Evolutionary conservation across 2,888 invertebrate species (phyloP).

Genomic region (Odiellus spinosus): DNA sequence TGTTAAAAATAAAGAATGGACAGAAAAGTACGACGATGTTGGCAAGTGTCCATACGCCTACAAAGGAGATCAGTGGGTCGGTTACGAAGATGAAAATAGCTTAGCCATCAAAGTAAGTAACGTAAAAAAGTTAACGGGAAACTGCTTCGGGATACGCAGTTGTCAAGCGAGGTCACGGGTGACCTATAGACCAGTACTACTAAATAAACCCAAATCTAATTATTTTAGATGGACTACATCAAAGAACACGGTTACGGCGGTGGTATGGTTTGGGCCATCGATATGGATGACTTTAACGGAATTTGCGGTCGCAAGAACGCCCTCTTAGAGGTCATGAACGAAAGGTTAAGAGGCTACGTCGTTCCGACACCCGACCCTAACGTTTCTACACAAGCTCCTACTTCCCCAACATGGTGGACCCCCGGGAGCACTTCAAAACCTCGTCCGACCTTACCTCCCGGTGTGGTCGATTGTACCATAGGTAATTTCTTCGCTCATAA

Average conservation of each 20-base stretch:
- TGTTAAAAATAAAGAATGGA: slow-evolving; percentile 9
- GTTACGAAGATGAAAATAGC: slow-evolving; percentile 17
- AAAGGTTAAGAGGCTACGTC: slow-evolving; percentile 51
- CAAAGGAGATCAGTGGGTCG: slow-evolving; percentile 19
- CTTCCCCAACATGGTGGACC: slow-evolving; percentile 57
- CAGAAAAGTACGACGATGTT: slow-evolving; percentile 12
- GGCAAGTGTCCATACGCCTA: slow-evolving; percentile 22
- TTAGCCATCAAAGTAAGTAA: slow-evolving; percentile 12
- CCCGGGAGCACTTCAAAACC: background rate
- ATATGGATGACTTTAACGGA: slow-evolving; percentile 21
- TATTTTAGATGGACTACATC: slow-evolving; percentile 24
- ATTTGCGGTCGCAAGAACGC: slow-evolving; percentile 38
- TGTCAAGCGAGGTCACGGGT: too few relatives aligned
- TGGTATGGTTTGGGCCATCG: slow-evolving; percentile 19
- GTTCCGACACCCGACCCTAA: background rate
- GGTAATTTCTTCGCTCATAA: slow-evolving; percentile 4
- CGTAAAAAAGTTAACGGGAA: too few relatives aligned
- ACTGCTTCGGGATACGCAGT: too few relatives aligned
- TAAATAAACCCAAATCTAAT: too few relatives aligned
- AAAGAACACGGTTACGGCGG: slow-evolving; percentile 20
- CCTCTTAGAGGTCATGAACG: slow-evolving; percentile 50
- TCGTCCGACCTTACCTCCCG: slow-evolving; percentile 38
- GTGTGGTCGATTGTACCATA: background rate
- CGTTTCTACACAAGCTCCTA: background rate
- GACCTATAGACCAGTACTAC: too few relatives aligned